Percentiles rank a stretch among this genome's conserved stretches.
Conservation (phyloP, 2,113 vertebrate genomes). For the Anguilla rostrata region DNA sequence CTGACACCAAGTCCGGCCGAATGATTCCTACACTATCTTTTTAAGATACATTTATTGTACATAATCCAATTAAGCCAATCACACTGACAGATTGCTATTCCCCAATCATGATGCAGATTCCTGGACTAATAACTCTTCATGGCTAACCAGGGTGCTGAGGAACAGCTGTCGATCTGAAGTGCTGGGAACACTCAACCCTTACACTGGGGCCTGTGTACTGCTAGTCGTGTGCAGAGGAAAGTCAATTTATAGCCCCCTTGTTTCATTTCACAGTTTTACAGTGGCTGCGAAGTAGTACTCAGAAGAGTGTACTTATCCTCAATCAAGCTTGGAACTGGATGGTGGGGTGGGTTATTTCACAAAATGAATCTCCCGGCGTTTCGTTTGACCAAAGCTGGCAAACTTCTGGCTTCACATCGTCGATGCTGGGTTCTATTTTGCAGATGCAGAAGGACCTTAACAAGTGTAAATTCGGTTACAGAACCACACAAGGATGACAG, state of each 20-base stretch:
- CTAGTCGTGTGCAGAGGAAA: neutral
- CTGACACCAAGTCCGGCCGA: neutral
- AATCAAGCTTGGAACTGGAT: neutral
- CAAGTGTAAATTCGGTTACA: no score
- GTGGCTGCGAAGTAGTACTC: neutral
- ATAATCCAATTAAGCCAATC: neutral
- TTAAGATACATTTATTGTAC: neutral
- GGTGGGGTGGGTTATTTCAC: neutral
- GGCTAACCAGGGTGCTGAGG: no score
- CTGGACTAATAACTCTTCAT: neutral
- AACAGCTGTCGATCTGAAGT: constrained; percentile 2
- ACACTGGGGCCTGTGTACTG: neutral
- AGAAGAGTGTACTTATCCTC: neutral
- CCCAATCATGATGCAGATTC: constrained; percentile 4
- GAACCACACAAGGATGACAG: no score
- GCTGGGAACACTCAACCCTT: neutral
- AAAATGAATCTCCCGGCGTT: neutral
- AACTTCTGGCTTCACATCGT: neutral
- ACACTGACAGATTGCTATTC: constrained; percentile 15
- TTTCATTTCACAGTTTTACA: constrained; percentile 5
- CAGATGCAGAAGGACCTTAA: no score
- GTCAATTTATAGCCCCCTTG: neutral
- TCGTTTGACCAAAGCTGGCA: neutral
- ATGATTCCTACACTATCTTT: neutral
- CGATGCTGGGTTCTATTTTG: neutral